Evolutionary conservation across 2,113 vertebrate species (phyloP).

Genomic region (Varanus komodoensis): DNA sequence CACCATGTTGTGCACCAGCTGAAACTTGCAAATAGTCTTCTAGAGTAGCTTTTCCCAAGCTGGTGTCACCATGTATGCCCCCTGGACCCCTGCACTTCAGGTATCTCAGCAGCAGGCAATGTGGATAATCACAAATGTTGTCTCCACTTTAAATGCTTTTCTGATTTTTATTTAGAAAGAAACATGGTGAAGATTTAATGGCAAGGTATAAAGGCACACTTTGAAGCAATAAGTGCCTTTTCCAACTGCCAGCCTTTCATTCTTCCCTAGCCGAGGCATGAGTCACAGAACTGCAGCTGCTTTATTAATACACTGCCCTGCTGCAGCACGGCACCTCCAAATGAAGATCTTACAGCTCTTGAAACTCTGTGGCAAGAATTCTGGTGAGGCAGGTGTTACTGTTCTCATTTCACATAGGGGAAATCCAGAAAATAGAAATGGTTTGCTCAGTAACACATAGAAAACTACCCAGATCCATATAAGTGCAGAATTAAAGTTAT

Average conservation of each 20-base stretch:
- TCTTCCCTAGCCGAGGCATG: slow-evolving; percentile 34
- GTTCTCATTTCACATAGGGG: slow-evolving; percentile 11
- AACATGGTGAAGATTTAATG: slow-evolving; percentile 28
- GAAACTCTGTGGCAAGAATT: slow-evolving; percentile 31
- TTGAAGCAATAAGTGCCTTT: slow-evolving; percentile 25
- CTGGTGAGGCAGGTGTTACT: slow-evolving; percentile 18
- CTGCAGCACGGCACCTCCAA: slow-evolving; percentile 30
- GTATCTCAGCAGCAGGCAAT: not conserved
- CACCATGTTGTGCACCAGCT: not conserved
- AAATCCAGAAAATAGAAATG: not conserved
- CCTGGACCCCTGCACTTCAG: not conserved
- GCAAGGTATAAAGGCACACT: slow-evolving; percentile 23
- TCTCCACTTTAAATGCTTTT: not conserved
- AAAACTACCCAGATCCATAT: no score
- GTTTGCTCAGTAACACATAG: not conserved
- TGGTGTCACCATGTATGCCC: no score
- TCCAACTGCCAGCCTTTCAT: slow-evolving; percentile 39
- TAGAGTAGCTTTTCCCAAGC: not conserved
- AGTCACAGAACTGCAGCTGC: slow-evolving; percentile 44
- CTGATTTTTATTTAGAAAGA: not conserved
- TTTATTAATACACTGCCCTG: slow-evolving; percentile 43
- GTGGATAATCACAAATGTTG: not conserved
- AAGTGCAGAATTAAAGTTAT: no score
- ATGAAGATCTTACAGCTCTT: slow-evolving; percentile 35
- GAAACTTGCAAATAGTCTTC: not conserved